A percentile compares a stretch with the other conserved stretches of the same genome.
Evolutionary conservation across 1,140 invertebrate genomes (phyloP).

Genomic region (Eubasilissa regina): DNA sequence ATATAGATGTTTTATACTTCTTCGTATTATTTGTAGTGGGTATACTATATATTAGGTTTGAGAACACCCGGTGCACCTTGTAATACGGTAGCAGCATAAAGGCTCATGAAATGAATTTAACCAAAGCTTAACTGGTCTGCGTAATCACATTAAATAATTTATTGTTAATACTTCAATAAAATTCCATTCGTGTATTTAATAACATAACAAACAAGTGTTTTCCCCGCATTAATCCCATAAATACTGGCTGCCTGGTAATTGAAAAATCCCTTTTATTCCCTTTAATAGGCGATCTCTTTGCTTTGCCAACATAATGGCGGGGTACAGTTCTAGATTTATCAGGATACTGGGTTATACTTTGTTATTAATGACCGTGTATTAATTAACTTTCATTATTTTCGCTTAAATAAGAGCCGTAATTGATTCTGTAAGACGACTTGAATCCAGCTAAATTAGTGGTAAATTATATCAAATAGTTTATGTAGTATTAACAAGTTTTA

Average conservation of each 20-base stretch:
- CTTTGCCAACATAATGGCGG: conserved; percentile 37
- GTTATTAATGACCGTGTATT: conserved; percentile 44
- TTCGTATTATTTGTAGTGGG: no score
- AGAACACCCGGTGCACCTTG: no score
- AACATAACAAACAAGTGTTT: conserved; percentile 43
- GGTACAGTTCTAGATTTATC: conserved; percentile 15
- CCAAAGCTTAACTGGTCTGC: background rate
- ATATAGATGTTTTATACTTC: no score
- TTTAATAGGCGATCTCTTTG: conserved; percentile 22
- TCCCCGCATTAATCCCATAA: conserved; percentile 43
- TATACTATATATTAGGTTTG: no score
- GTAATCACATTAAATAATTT: conserved; percentile 2
- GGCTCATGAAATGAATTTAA: no score
- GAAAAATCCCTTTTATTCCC: conserved; percentile 33
- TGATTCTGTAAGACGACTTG: background rate
- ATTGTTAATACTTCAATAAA: background rate
- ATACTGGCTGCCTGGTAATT: conserved; percentile 17
- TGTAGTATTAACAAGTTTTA: no score
- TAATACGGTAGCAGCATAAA: no score
- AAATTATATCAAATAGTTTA: no score
- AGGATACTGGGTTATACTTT: conserved; percentile 22
- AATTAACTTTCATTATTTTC: conserved; percentile 48
- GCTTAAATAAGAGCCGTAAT: conserved; percentile 16
- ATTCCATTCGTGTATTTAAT: conserved; percentile 9
- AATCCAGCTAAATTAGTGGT: background rate